Evolutionary conservation across 2,888 invertebrate genomes (phyloP), one percentile per base, ranked within the genome.

Genomic region (Stenurella melanura): DNA sequence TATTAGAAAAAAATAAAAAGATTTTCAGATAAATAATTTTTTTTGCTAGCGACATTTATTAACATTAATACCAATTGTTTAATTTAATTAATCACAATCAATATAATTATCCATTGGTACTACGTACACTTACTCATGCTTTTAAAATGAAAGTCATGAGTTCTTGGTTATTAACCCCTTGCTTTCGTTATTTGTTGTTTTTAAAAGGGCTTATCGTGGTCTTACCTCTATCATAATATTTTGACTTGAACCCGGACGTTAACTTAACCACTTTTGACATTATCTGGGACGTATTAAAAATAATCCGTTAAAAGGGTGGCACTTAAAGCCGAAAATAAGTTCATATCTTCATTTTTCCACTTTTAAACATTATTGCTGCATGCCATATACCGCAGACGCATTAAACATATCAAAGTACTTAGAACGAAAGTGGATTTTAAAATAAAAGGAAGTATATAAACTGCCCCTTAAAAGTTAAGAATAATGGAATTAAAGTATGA

Each of bases 291-390:
- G 50, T 50, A 50, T 50, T 50, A 50, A 50, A 50, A 50, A 50
- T 50, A 50, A 50, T 50, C 50, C 15, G 50, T 50, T 50, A 50
- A 50, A 50, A 50, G 50, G 42, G 50, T 50, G 50, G 50, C n/a
- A 50, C n/a, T 50, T 50, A 50, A 50, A 6, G n/a, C n/a, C n/a
- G 4, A 50, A 50, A 50, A 50, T 50, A 50, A 50, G n/a, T n/a
- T n/a, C 3, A 12, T 42, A 50, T 50, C n/a, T 50, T 15, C 3
- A 50, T 12, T 50, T 50, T 50, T 50, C 12, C 50, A n/a, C 6
- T n/a, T 50, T 15, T 15, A 50, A 15, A 34, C 30, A 7, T 34
- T 34, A 34, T 9, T 34, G 7, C 30, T 7, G 30, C 30, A n/a
- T 50, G 9, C 11, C 42, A 12, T 12, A 1, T 7, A 42, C 42